Evolutionary conservation across 2,797 vertebrate genomes (phyloP).

Genomic region (Coregonus ussuriensis): DNA sequence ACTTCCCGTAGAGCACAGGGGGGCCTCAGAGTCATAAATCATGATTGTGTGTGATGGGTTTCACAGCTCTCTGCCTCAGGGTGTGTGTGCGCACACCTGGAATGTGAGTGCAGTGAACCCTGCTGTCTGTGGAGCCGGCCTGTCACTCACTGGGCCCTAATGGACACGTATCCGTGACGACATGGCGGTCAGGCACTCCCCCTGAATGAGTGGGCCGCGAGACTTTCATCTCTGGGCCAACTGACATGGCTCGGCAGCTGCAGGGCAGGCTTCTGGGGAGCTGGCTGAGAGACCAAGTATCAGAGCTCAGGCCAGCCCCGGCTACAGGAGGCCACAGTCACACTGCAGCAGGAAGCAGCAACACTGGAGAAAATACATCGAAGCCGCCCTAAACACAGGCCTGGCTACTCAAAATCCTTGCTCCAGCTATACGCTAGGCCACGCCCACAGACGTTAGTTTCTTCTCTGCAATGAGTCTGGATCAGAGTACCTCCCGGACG

Average conservation of each 20-base stretch:
- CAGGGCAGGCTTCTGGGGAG: constrained; percentile 9
- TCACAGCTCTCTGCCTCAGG: constrained; percentile 15
- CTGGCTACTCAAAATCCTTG: not conserved
- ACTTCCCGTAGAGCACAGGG: not conserved
- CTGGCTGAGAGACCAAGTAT: not conserved
- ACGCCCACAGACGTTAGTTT: too few relatives aligned
- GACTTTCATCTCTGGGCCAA: constrained; percentile 33
- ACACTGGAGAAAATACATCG: not conserved
- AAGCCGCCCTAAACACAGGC: not conserved
- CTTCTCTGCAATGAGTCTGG: too few relatives aligned
- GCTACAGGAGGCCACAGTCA: not conserved
- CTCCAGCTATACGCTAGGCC: not conserved
- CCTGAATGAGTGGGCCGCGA: not conserved
- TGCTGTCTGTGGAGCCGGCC: not conserved
- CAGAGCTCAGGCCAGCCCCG: not conserved
- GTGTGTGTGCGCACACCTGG: constrained; percentile 2
- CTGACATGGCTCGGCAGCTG: constrained; percentile 29
- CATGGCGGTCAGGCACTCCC: not conserved
- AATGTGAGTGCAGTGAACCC: not conserved
- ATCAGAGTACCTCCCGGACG: too few relatives aligned
- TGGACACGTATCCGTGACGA: not conserved
- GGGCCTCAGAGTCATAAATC: constrained; percentile 16
- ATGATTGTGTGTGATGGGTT: constrained; percentile 15
- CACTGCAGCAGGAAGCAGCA: not conserved
- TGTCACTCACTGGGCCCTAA: constrained; percentile 8